Percentiles rank a stretch among this genome's conserved stretches.
Evolutionary conservation across 2,113 vertebrate species (phyloP).

Genomic region (Donacobius atricapilla): DNA sequence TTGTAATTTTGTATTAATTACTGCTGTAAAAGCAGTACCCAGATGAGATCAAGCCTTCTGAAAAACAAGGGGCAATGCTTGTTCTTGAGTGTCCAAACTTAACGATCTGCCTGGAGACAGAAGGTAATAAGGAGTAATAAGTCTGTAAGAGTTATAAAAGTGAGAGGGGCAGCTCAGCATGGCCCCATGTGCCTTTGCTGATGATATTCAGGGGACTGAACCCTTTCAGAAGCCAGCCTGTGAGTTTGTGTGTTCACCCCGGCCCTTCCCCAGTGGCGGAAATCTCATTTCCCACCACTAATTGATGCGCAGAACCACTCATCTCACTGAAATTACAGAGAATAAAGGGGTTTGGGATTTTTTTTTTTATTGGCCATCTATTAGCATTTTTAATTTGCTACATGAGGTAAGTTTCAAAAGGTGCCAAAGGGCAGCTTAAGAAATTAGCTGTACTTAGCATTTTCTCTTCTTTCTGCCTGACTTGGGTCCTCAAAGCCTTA

Average conservation of each 20-base stretch:
- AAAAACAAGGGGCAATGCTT: background rate
- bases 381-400: constrained; percentile 70
- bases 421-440: constrained; percentile 62
- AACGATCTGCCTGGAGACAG: background rate
- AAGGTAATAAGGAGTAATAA: background rate
- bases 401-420: constrained; percentile 66
- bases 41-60: background rate
- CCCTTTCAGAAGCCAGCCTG: background rate
- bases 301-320: constrained; percentile 40
- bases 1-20: background rate
- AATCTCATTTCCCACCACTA: constrained; percentile 27
- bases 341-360: background rate
- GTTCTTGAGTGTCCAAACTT: background rate
- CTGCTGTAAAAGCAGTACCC: background rate
- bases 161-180: background rate
- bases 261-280: background rate
- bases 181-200: background rate
- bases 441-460: constrained; percentile 62
- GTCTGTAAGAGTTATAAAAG: background rate
- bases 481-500: constrained; percentile 29
- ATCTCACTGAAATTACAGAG: constrained; percentile 37
- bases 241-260: background rate
- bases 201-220: background rate
- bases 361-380: constrained; percentile 48
- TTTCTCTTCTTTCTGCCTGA: constrained; percentile 34